Evolutionary conservation across 2,888 invertebrate genomes (phyloP), one percentile per base, ranked within the genome.

Genomic region (Pocota personata): DNA sequence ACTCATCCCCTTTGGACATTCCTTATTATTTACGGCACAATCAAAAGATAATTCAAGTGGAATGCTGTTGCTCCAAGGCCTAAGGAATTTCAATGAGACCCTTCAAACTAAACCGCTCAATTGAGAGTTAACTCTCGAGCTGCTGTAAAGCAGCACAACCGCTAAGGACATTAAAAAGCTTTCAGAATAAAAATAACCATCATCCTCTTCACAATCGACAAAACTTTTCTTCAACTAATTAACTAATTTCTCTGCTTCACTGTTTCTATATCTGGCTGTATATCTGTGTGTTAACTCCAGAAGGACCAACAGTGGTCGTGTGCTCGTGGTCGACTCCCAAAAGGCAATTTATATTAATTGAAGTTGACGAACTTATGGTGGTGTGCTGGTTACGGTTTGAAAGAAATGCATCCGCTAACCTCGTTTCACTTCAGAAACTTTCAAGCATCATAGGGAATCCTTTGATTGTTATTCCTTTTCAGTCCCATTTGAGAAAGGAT

Each of bases 261-360:
- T 48, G 19, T 43, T 12, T 10, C 10, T 48, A n/a, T 43, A 8
- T 10, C 4, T 19, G 32, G 27, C 8, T 52, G 37, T 43, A 30
- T 55, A 30, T 55, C n/a, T 43, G n/a, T 16, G n/a, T 37, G 6
- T 14, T 3, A n/a, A 21, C 30, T 40, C 2, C 14, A n/a, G 12
- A 52, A 40, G 2, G 43, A 14, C 73, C 40, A 43, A 7, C 19
- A 50, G 16, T 30, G 16, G 27, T 12, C n/a, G n/a, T n/a, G n/a
- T n/a, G n/a, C n/a, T n/a, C n/a, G n/a, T n/a, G n/a, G 24, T 27
- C 3, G 12, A 24, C 55, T 43, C 14, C 52, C 30, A 64, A 64
- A 75, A 64, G 43, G 32, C 43, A 75, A 75, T 75, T 75, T 64
- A 55, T 64, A 40, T 52, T 75, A 64, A 75, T 64, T 62, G 75